A percentile compares a stretch with the other conserved stretches of the same genome.
Evolutionary conservation across 1,140 invertebrate genomes (phyloP).

Genomic region (Neodiprion lecontei): DNA sequence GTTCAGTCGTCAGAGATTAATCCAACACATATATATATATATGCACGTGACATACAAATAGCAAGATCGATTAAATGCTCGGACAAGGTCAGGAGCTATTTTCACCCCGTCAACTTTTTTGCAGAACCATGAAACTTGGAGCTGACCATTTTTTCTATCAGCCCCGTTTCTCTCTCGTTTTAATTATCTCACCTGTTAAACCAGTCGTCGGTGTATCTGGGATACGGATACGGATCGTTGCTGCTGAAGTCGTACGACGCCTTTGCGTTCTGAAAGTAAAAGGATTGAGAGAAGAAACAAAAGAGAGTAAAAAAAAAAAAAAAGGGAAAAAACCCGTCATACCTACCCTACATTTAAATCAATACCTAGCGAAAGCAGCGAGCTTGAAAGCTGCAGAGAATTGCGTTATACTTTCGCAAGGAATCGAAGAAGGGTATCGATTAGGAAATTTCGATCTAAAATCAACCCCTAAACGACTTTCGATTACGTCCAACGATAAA

Average conservation of each 20-base stretch:
- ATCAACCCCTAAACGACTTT: no score
- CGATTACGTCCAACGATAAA: not conserved
- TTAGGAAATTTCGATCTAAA: no score
- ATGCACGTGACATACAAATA: no score
- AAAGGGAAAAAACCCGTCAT: not conserved
- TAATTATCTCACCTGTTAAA: conserved; percentile 84
- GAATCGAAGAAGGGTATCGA: no score
- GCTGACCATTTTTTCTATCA: no score
- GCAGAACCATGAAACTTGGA: no score
- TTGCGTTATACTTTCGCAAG: not conserved
- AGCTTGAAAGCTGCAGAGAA: not conserved
- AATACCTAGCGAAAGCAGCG: not conserved
- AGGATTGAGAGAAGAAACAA: conserved; percentile 6
- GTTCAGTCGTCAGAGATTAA: not conserved
- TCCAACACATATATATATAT: not conserved
- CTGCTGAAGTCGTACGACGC: conserved; percentile 99
- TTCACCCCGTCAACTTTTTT: no score
- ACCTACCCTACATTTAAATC: not conserved
- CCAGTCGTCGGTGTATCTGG: conserved; percentile 97
- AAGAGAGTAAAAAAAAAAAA: conserved; percentile 10
- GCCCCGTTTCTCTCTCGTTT: no score
- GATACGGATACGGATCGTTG: conserved; percentile 97
- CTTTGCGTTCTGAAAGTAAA: conserved; percentile 84
- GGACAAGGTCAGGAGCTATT: no score
- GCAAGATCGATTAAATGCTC: no score